Conservation (phyloP, 2,888 invertebrate species). For the Dryomyza anilis region DNA sequence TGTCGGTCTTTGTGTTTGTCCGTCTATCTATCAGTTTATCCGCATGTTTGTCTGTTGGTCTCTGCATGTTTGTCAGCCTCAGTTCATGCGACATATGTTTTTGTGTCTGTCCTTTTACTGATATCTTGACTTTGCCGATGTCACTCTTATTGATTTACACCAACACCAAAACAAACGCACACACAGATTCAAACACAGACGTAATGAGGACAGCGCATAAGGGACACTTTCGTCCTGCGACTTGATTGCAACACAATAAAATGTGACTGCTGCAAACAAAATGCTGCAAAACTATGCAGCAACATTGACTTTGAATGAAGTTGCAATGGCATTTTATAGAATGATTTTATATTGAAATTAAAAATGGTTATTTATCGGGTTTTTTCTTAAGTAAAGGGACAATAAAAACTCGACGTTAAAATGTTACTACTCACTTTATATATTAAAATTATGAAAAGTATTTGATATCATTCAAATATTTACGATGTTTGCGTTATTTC, state of each 20-base stretch:
- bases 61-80: not conserved
- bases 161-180: slow-evolving; percentile 12
- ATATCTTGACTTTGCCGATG: slow-evolving; percentile 14
- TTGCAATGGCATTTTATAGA: too few relatives aligned
- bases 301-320: too few relatives aligned
- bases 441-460: too few relatives aligned
- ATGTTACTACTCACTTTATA: too few relatives aligned
- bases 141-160: slow-evolving; percentile 15
- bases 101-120: not conserved
- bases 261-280: too few relatives aligned
- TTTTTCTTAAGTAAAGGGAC: too few relatives aligned
- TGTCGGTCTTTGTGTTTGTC: not conserved
- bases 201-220: not conserved
- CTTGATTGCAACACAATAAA: slow-evolving; percentile 9
- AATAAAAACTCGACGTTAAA: too few relatives aligned
- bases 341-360: too few relatives aligned
- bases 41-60: not conserved
- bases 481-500: too few relatives aligned
- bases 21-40: not conserved
- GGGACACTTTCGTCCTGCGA: not conserved
- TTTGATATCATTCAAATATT: too few relatives aligned
- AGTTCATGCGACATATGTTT: not conserved
- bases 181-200: not conserved
- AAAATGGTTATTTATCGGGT: too few relatives aligned
- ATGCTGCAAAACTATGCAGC: too few relatives aligned